Evolutionary conservation across 2,797 vertebrate genomes (phyloP).

Genomic region (Halcyon smyrnensis): DNA sequence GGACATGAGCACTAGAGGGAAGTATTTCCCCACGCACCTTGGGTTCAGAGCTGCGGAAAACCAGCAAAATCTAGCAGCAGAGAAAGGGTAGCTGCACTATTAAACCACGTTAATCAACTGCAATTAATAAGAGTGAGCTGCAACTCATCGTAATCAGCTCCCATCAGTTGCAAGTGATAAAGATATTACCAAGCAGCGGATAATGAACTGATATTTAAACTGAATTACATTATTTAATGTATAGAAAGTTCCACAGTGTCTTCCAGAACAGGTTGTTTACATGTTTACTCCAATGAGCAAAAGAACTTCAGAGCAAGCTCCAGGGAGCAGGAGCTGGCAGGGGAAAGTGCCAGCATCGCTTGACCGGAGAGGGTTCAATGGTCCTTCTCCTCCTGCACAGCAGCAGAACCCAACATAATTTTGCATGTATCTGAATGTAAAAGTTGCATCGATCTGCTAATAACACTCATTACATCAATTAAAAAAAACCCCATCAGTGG

Average conservation of each 20-base stretch:
- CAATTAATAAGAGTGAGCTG: slow-evolving; percentile 22
- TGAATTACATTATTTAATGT: neutral
- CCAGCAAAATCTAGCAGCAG: neutral
- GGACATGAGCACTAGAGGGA: slow-evolving; percentile 50
- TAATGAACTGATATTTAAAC: slow-evolving; percentile 25
- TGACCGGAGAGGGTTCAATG: accelerated
- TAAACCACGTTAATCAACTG: neutral
- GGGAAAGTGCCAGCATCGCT: accelerated
- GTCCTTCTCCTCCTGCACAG: neutral
- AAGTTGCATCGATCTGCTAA: neutral
- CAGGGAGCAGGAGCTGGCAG: neutral
- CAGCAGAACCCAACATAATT: accelerated
- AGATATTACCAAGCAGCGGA: neutral
- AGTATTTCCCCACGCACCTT: neutral
- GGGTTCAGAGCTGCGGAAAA: neutral
- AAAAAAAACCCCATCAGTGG: accelerated
- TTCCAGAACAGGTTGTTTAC: neutral
- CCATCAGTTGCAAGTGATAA: neutral
- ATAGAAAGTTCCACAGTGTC: neutral
- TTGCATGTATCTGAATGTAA: accelerated
- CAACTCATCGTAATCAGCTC: slow-evolving; percentile 4
- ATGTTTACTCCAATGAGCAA: accelerated
- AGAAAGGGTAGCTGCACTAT: neutral
- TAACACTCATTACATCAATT: accelerated
- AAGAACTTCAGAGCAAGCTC: neutral